Percentiles rank a stretch among this genome's conserved stretches.
Conservation (phyloP, 2,797 vertebrate genomes). For the Spinibarbus caldwelli region DNA sequence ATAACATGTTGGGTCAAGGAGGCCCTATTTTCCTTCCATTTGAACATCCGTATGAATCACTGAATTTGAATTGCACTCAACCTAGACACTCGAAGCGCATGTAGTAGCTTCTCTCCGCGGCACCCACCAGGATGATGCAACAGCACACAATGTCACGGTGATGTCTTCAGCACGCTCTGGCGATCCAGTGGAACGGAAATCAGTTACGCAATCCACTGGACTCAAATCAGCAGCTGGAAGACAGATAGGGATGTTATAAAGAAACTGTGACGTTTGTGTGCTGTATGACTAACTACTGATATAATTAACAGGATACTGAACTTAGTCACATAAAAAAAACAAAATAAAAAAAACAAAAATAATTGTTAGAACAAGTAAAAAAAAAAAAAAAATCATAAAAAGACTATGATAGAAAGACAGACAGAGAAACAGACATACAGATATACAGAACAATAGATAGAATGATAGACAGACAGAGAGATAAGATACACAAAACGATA, state of each 20-base stretch:
- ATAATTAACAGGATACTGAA: neutral
- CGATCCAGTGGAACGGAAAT: neutral
- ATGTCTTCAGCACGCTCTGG: neutral
- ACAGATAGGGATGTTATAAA: neutral
- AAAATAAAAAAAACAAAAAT: too few species aligned
- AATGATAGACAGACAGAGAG: fast-evolving
- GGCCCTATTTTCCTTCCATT: neutral
- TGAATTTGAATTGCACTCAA: conserved; percentile 17
- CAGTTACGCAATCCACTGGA: neutral
- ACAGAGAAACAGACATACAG: too few species aligned
- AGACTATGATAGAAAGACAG: too few species aligned
- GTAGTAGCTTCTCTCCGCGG: neutral
- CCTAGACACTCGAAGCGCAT: neutral
- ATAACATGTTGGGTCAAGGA: conserved; percentile 3
- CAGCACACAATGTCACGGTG: neutral
- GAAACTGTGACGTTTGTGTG: neutral
- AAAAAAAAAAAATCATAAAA: neutral
- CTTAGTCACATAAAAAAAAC: too few species aligned
- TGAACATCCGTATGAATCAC: conserved; percentile 12
- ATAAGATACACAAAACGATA: fast-evolving
- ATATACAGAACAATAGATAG: fast-evolving
- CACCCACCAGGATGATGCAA: conserved; percentile 30
- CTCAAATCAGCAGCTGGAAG: neutral
- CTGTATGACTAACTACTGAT: neutral
- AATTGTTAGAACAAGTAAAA: neutral